These are phyloP conservation scores for Drosophila leontia DNA, from an alignment of 1,140 invertebrate genomes.

Conservation along the genomic window DNA sequence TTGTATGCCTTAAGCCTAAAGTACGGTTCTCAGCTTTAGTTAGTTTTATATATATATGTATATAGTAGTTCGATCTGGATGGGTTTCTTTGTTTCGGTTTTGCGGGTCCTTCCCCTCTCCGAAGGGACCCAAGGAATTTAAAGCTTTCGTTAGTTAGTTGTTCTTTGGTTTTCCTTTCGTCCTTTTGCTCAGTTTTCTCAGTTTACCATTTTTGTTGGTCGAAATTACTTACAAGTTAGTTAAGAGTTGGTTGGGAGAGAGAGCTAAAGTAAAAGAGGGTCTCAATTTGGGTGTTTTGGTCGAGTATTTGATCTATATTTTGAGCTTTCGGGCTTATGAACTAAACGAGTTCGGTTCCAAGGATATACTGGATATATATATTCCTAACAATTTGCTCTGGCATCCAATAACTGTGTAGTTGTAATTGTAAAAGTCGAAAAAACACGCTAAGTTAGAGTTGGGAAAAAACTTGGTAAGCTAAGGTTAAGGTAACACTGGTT, in stretches of 20 bases:
- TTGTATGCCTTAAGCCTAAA: conserved; percentile 50
- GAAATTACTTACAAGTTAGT: conserved; percentile 37
- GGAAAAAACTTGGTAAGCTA: conserved; percentile 2
- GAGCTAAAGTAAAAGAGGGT: not conserved
- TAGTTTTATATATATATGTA: conserved; percentile 25
- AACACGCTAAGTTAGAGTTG: conserved; percentile 19
- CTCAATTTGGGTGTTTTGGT: conserved; percentile 14
- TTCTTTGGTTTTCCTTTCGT: conserved; percentile 24
- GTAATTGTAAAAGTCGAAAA: conserved; percentile 7
- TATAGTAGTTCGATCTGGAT: conserved; percentile 52
- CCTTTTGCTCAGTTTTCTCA: conserved; percentile 12
- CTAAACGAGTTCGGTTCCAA: conserved; percentile 14
- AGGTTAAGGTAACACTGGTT: conserved; percentile 33
- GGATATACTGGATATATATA: conserved; percentile 10
- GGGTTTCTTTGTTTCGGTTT: conserved; percentile 38
- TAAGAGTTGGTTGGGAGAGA: not conserved
- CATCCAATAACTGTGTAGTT: conserved; percentile 27
- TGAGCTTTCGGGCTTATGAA: conserved; percentile 47
- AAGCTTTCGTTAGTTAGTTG: conserved; percentile 75
- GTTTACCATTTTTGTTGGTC: conserved; percentile 23
- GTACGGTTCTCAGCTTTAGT: conserved; percentile 46
- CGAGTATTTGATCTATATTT: conserved; percentile 8
- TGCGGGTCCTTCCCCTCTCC: conserved; percentile 2
- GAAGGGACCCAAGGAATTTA: conserved; percentile 54
- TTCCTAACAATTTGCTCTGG: conserved; percentile 32